Evolutionary conservation across 2,113 vertebrate species (phyloP), one percentile per base, ranked within the genome.

Genomic region (Hydrochoerus hydrochaeris): DNA sequence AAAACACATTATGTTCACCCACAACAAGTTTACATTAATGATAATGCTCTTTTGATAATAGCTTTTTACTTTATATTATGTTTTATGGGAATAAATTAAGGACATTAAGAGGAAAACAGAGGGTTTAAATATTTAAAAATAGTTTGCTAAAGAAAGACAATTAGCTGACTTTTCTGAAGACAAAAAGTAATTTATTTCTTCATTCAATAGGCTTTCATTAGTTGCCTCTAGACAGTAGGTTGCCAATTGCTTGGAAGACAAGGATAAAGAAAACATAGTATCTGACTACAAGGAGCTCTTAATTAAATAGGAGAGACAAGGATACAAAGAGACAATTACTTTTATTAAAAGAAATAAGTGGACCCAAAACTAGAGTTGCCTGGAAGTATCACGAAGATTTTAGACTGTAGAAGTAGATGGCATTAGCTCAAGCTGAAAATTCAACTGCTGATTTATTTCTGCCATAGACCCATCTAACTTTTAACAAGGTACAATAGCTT

Each of bases 101-200:
- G 54, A 67, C 22, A 80, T 87, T 90, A 90, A 71, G 41, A 57
- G 6, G 54, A 38, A 88, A 35, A 84, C n/a, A 89, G 16, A 63
- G 52, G 46, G n/a, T 89, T 95, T 94, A 93, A 88, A 81, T 92
- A 75, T 93, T 94, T 73, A 67, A 84, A 97, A 90, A 80, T 93
- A 85, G 22, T 88, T 93, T 80, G n/a, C 24, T 90, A 24, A 52
- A 54, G 11, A 88, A 92, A 96, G 90, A 78, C 41, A 16, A 75
- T 62, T 73, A 83, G 38, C 44, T 94, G 75, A 90, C 60, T 88
- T 92, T 92, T 46, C 44, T 54, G 10, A 73, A 60, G 60, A 87
- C 30, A 82, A 83, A 83, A 87, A 78, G 80, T 69, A 32, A 57
- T 63, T 82, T 86, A 38, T 78, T 95, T 95, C 54, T 44, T 85